These are phyloP conservation scores for Channallabes apus DNA, from an alignment of 2,797 vertebrate species.

Conservation along the genomic window DNA sequence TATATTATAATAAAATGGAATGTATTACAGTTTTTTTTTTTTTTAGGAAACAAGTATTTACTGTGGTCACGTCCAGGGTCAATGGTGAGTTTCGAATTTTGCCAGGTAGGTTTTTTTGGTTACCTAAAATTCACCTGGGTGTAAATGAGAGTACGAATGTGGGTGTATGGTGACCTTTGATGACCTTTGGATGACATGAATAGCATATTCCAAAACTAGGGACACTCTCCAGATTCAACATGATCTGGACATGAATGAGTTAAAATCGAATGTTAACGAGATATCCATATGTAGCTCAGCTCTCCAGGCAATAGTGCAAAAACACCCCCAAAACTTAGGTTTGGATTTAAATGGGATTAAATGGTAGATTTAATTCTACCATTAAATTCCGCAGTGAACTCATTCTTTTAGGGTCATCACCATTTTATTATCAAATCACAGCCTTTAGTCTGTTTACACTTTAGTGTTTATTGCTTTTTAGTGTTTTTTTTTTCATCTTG, in stretches of 20 bases:
- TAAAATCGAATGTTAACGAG: background rate
- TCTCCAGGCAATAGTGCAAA: background rate
- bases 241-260: background rate
- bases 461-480: background rate
- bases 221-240: background rate
- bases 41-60: background rate
- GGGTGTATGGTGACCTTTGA: background rate
- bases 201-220: background rate
- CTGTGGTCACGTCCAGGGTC: background rate
- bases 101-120: too few relatives aligned
- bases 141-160: background rate
- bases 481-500: too few relatives aligned
- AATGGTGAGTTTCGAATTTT: background rate
- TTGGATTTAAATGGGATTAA: background rate
- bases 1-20: too few relatives aligned
- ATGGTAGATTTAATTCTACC: background rate
- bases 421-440: constrained; percentile 3
- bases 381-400: background rate
- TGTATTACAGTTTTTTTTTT: background rate
- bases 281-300: background rate
- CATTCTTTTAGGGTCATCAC: background rate
- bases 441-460: background rate
- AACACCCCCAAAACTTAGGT: background rate
- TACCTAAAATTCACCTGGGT: too few relatives aligned
- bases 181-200: background rate